Base-by-base conservation (phyloP, 2,888 invertebrate species). In the Melikaiella ostensackeni region DNA sequence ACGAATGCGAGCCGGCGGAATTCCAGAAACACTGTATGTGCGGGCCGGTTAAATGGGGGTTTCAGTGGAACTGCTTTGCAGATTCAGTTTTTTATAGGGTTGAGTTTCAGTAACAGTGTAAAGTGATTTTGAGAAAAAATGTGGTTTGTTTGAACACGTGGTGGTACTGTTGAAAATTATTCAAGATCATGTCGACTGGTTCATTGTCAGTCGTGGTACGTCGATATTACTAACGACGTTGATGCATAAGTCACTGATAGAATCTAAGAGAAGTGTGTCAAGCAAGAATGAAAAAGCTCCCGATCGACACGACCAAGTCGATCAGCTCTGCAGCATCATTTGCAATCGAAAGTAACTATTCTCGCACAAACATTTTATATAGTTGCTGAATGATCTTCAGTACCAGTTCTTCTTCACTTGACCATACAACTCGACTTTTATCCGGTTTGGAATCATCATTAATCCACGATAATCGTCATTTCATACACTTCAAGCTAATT, bases 271-370 rank as follows among this genome's bases (percentile, higher is more conserved):
- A 70, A 70, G 66, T 70, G 46, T 70, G 66, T 70, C 66, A 70
- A 46, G 46, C n/a, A 46, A 70, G 66, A 70, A 50, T 70, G 66
- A 70, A 70, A 70, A 70, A 46, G 46, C 66, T 70, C 66, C 27
- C 46, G 66, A 46, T 46, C 46, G 30, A 42, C 42, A 27, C 27
- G 46, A 70, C 66, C 46, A 35, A 63, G 63, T 70, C 66, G 42
- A 70, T 70, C 66, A 50, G 30, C 46, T 70, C 46, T 30, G 30
- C 42, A 59, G 16, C 59, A 70, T 70, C 27, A 70, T 70, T 70
- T 70, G 66, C 66, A 70, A 70, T 70, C 66, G 66, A 70, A 70
- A 70, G 66, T 70, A 70, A 46, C 42, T 46, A 42, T 70, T 70
- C 27, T 46, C 66, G 27, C 46, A 46, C 66, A 70, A 70, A 27